Base-by-base conservation (phyloP, 2,888 invertebrate genomes). In the Baccha elongata region DNA sequence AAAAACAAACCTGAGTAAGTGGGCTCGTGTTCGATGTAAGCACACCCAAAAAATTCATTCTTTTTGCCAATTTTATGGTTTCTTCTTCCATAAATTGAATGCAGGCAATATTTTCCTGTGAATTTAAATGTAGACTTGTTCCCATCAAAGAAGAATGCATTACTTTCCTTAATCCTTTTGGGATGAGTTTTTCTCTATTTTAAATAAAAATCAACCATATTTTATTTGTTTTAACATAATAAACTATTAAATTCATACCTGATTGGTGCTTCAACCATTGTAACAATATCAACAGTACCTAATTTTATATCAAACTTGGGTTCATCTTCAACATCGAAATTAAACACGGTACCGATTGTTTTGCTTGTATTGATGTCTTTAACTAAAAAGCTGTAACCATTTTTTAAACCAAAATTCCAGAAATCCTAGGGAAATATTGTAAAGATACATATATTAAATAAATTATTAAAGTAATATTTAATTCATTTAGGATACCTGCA, bases 141-240 rank as follows among this genome's bases (percentile, higher is more conserved):
- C 95, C 96, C 96, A 97, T 96, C 96, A 97, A 96, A 89, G 95
- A 96, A 0, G 94, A 94, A 87, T 97, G 96, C 0, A 97, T 92
- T 44, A 97, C 93, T 86, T 93, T 92, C n/a, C 94, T 94, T 85
- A 92, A 91, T n/a, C 93, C 94, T 85, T 92, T 90, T 0, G 95
- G 94, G 58, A 95, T 89, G 86, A 92, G 91, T 37, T 90, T 90
- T 90, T 90, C 44, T 93, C 93, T 85, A 93, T 92, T 17, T 17
- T 17, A 17, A 17, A 8, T 55, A 21, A 29, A 37, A 32, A 32
- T 7, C 29, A 26, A 26, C n/a, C n/a, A n/a, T n/a, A n/a, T n/a
- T n/a, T n/a, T n/a, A n/a, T n/a, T n/a, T n/a, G n/a, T n/a, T n/a
- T n/a, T n/a, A n/a, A n/a, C n/a, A n/a, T n/a, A n/a, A n/a, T n/a